Percentiles rank a stretch among this genome's conserved stretches.
Evolutionary conservation across 2,888 invertebrate species (phyloP).

Genomic region (Steinernema hermaphroditum): DNA sequence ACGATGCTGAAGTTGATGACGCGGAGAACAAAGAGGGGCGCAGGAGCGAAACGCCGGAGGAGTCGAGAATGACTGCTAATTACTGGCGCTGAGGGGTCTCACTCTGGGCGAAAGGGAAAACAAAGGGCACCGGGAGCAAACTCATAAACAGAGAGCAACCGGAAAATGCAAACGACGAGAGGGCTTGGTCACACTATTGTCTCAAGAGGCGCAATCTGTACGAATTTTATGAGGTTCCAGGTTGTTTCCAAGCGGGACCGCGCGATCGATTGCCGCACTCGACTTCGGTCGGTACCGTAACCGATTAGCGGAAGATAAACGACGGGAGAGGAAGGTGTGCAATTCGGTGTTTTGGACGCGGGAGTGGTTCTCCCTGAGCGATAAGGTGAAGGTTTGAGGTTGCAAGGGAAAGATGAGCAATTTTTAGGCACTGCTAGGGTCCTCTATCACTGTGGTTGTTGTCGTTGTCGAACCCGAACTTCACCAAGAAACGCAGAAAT

Average conservation of each 20-base stretch:
- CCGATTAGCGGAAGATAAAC: too few species aligned
- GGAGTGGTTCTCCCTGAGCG: too few species aligned
- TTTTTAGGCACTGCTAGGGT: too few species aligned
- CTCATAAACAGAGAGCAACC: slow-evolving; percentile 20
- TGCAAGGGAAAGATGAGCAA: too few species aligned
- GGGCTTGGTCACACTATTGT: slow-evolving; percentile 5
- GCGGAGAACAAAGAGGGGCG: not conserved
- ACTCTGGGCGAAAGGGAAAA: slow-evolving; percentile 3
- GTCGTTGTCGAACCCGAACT: too few species aligned
- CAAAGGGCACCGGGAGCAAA: slow-evolving; percentile 1
- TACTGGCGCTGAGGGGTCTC: slow-evolving; percentile 1
- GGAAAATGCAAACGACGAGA: slow-evolving; percentile 16
- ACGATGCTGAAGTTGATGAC: not conserved
- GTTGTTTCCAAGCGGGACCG: slow-evolving; percentile 7
- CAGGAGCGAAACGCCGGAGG: not conserved
- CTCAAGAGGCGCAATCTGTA: slow-evolving; percentile 15
- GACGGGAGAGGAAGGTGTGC: too few species aligned
- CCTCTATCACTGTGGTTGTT: too few species aligned
- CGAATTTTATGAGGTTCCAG: slow-evolving; percentile 16
- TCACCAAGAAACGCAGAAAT: too few species aligned
- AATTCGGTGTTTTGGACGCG: too few species aligned
- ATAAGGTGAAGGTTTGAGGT: too few species aligned
- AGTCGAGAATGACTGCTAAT: slow-evolving; percentile 20
- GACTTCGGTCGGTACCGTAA: too few species aligned
- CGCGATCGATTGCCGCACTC: too few species aligned